Evolutionary conservation across 2,888 invertebrate species (phyloP).

Genomic region (Spilarctia lutea): DNA sequence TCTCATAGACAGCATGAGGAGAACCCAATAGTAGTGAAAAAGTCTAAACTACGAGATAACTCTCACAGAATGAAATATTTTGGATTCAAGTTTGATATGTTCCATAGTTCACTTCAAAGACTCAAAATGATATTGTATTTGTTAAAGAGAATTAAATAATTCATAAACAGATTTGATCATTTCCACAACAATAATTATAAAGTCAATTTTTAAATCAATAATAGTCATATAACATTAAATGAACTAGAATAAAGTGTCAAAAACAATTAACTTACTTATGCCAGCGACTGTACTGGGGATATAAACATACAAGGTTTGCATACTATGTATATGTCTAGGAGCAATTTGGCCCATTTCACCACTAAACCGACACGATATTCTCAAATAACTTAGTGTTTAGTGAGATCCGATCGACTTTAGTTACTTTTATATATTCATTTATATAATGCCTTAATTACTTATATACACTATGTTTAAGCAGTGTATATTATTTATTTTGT

Average conservation of each 20-base stretch:
- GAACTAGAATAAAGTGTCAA: background rate
- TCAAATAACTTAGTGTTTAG: conserved; percentile 2
- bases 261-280: background rate
- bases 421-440: background rate
- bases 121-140: too few species aligned
- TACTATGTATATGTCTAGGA: background rate
- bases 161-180: background rate
- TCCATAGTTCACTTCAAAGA: too few species aligned
- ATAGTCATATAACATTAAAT: background rate
- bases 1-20: too few species aligned
- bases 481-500: too few species aligned
- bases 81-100: too few species aligned
- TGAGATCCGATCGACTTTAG: background rate
- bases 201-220: too few species aligned
- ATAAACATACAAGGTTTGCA: background rate
- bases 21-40: too few species aligned
- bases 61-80: too few species aligned
- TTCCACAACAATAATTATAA: background rate
- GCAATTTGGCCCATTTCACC: background rate
- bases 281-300: background rate
- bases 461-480: too few species aligned
- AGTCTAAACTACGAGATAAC: too few species aligned
- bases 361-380: conserved; percentile 1
- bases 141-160: too few species aligned
- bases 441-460: too few species aligned